These are phyloP conservation scores for Coremacera marginata DNA, from an alignment of 2,888 invertebrate species.

Conservation along the genomic window DNA sequence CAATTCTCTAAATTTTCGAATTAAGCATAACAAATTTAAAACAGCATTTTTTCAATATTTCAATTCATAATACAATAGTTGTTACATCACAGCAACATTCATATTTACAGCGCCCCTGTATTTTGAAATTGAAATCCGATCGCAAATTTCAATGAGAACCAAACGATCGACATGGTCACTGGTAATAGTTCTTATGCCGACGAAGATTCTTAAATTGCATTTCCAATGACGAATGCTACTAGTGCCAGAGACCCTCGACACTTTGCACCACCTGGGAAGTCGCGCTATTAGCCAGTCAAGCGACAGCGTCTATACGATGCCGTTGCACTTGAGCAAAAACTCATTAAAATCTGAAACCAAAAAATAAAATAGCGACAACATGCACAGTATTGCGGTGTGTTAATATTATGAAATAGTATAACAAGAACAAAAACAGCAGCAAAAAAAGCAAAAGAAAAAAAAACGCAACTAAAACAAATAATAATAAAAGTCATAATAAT, in stretches of 20 bases:
- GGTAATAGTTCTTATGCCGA: conserved; percentile 19
- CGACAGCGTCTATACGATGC: conserved; percentile 7
- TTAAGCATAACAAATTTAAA: no score
- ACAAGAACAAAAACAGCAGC: background rate
- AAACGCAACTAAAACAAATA: conserved; percentile 33
- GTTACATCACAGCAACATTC: background rate
- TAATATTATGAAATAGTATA: background rate
- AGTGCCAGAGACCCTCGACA: background rate
- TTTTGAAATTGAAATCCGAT: conserved; percentile 23
- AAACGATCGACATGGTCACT: conserved; percentile 37
- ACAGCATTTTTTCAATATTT: no score
- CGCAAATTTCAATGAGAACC: conserved; percentile 35
- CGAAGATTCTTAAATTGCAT: conserved; percentile 44
- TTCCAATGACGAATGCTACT: conserved; percentile 44
- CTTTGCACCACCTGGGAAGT: background rate
- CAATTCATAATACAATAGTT: no score
- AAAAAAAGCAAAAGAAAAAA: background rate
- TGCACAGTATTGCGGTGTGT: background rate
- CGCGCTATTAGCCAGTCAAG: background rate
- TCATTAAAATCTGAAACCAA: conserved; percentile 32
- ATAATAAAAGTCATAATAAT: conserved; percentile 55
- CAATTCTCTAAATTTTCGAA: no score
- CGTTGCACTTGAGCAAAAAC: conserved; percentile 34
- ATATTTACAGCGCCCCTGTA: background rate
- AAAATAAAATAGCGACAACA: conserved; percentile 13